phyloP scores from a whole-genome alignment of 1,140 invertebrate genomes.

The Zaprionus nigranus region DNA sequence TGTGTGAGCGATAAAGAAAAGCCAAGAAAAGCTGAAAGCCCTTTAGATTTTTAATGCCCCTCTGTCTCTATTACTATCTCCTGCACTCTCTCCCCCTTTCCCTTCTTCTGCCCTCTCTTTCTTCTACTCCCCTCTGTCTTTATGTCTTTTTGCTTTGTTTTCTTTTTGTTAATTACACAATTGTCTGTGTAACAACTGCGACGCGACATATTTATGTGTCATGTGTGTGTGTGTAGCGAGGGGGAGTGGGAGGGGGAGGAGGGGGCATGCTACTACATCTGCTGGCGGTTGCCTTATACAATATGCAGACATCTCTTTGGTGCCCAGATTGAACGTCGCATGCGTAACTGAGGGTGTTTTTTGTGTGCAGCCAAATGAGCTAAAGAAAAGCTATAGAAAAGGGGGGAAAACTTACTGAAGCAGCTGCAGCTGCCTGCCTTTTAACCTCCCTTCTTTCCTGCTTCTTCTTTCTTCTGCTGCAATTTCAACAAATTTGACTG shows the following conservation, averaged over 20 bases:
- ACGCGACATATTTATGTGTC: constrained; percentile 61
- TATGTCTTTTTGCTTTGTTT: constrained; percentile 23
- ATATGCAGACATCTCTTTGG: constrained; percentile 10
- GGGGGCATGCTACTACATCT: no score
- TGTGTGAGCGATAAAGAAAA: constrained; percentile 23
- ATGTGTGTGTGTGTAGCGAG: constrained; percentile 2
- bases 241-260: constrained; percentile 16
- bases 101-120: constrained; percentile 11
- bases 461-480: neutral
- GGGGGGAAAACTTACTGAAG: neutral
- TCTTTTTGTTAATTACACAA: constrained; percentile 75
- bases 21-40: constrained; percentile 47
- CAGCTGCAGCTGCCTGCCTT: neutral
- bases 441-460: neutral
- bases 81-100: neutral
- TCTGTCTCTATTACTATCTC: constrained; percentile 1
- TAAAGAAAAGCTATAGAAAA: constrained; percentile 28
- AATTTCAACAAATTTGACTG: constrained; percentile 69
- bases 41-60: constrained; percentile 59
- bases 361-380: constrained; percentile 48
- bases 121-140: neutral
- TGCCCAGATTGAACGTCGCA: constrained; percentile 43
- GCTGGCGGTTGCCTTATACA: constrained; percentile 62
- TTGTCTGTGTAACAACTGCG: constrained; percentile 61
- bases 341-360: constrained; percentile 73